Evolutionary conservation across 2,888 invertebrate species (phyloP), one percentile per base, ranked within the genome.

Genomic region (Napeogenes sylphis): DNA sequence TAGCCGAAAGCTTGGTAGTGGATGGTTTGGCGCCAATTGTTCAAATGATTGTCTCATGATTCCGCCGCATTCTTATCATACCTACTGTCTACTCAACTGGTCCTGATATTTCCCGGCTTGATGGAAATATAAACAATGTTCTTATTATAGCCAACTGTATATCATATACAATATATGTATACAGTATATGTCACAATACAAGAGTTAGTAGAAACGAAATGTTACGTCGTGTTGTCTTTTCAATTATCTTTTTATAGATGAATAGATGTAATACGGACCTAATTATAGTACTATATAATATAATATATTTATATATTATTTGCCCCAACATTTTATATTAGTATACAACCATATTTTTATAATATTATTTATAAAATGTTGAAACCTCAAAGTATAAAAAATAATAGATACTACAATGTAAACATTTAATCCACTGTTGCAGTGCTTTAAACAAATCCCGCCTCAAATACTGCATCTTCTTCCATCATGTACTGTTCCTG

Each of bases 371-470:
- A 21, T 21, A 21, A 21, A 21, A 21, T 21, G 21, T 21, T 1
- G 21, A 21, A 21, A 21, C 21, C 1, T 0, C 21, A 0, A 21
- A 21, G 1, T 64, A 58, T 46, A 56, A 35, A 55, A 10, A 57
- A 10, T 10, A 5, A 42, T 42, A 42, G 8, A 42, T 42, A 6
- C 4, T 38, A 38, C 1, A 2, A 38, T 4, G 38, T 42, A 10
- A 3, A 42, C 8, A 42, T 42, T 10, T 10, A 42, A 10, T 42
- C 8, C 8, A 56, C 3, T 4, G 53, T 84, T 83, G 32, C 94
- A 99, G 99, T 92, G 97, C 97, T 79, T 92, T 96, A 81, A 98
- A 98, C 92, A 99, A 99, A 92, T 96, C 96, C 71, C 94, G 99
- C 79, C 93, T 99, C 84, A 97, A 97, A 90, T 96, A 96, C 84